Percentiles rank a stretch among this genome's conserved stretches.
Conservation (phyloP, 2,888 invertebrate genomes). For the Masnerella sp. region DNA sequence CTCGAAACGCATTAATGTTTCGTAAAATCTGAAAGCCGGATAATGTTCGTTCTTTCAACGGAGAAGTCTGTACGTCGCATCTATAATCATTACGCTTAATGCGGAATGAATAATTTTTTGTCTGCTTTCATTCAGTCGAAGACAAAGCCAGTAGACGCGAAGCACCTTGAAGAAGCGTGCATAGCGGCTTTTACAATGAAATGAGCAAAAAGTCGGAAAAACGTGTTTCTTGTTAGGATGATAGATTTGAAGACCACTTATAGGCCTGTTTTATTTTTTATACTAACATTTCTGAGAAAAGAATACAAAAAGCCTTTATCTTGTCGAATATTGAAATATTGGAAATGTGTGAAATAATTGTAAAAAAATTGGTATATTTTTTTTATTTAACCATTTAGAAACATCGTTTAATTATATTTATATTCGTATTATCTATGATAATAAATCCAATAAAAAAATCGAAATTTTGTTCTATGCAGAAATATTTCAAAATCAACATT, state of each 20-base stretch:
- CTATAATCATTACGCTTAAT: constrained; percentile 40
- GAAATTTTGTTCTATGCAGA: no score
- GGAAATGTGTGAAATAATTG: no score
- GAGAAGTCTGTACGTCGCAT: constrained; percentile 15
- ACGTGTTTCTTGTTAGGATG: constrained; percentile 18
- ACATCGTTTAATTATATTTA: no score
- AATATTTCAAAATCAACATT: no score
- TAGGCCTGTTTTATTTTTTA: constrained; percentile 34
- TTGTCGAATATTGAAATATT: no score
- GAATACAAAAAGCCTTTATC: no score
- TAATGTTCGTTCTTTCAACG: constrained; percentile 10
- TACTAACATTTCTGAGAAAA: no score
- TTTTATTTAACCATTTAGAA: no score
- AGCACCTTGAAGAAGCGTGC: constrained; percentile 22
- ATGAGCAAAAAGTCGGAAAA: constrained; percentile 25
- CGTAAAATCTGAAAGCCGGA: constrained; percentile 16
- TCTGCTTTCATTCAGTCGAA: constrained; percentile 23
- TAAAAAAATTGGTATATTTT: no score
- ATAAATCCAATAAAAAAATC: no score
- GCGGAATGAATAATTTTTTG: constrained; percentile 47
- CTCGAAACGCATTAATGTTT: constrained; percentile 28
- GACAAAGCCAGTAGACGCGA: constrained; percentile 34
- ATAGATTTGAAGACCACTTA: constrained; percentile 40
- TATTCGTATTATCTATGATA: no score
- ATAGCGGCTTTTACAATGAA: constrained; percentile 25